A percentile compares a stretch with the other conserved stretches of the same genome.
Evolutionary conservation across 2,888 invertebrate species (phyloP).

Genomic region (Diabrotica balteata): DNA sequence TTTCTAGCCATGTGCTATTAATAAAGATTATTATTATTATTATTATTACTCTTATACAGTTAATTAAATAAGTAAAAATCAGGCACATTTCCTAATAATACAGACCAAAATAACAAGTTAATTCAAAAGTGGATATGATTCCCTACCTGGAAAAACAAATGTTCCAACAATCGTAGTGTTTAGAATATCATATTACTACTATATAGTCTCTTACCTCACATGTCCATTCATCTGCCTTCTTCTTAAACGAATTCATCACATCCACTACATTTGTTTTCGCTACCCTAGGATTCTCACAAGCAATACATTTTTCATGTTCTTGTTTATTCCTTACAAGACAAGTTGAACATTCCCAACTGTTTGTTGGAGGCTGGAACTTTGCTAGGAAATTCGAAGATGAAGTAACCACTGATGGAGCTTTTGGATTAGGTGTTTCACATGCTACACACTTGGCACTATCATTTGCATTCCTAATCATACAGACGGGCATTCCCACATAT

Average conservation of each 20-base stretch:
- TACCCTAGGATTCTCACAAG: slow-evolving; percentile 64
- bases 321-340: slow-evolving; percentile 67
- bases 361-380: slow-evolving; percentile 59
- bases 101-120: too few species aligned
- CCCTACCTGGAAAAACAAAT: too few species aligned
- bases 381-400: slow-evolving; percentile 37
- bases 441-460: slow-evolving; percentile 63
- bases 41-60: too few species aligned
- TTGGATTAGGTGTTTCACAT: slow-evolving; percentile 61
- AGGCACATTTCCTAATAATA: too few species aligned
- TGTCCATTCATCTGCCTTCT: slow-evolving; percentile 62
- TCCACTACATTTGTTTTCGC: slow-evolving; percentile 34
- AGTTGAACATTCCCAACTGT: slow-evolving; percentile 66
- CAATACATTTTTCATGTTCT: slow-evolving; percentile 61
- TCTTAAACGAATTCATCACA: slow-evolving; percentile 43
- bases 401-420: slow-evolving; percentile 14
- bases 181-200: not conserved
- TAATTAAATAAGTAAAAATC: too few species aligned
- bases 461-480: slow-evolving; percentile 65
- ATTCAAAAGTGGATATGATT: too few species aligned
- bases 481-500: slow-evolving; percentile 68
- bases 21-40: too few species aligned
- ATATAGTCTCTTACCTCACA: slow-evolving; percentile 56
- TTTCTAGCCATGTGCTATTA: too few species aligned
- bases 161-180: not conserved